Conservation (phyloP, 2,888 invertebrate genomes). For the Odontocerum albicorne region DNA sequence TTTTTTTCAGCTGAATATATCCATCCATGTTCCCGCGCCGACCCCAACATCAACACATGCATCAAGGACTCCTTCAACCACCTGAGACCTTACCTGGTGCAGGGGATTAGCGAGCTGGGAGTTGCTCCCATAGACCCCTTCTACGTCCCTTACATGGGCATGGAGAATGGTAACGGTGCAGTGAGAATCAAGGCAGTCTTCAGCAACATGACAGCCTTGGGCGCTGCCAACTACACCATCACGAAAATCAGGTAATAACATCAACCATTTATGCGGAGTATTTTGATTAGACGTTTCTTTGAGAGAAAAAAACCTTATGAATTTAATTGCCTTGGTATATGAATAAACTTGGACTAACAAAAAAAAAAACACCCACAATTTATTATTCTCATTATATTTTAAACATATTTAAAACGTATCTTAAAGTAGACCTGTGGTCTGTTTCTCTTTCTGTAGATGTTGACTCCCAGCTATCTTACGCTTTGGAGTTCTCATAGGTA, state of each 20-base stretch:
- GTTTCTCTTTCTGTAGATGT: no score
- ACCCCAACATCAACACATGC: constrained; percentile 67
- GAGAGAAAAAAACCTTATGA: no score
- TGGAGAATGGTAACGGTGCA: constrained; percentile 78
- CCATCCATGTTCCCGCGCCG: constrained; percentile 66
- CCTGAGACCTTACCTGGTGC: constrained; percentile 67
- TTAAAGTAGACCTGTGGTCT: no score
- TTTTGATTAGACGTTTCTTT: no score
- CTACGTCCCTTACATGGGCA: constrained; percentile 67
- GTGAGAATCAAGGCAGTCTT: constrained; percentile 74
- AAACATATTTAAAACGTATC: no score
- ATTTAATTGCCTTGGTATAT: no score
- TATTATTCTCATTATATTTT: no score
- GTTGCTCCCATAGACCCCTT: constrained; percentile 77
- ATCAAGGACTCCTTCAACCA: constrained; percentile 72
- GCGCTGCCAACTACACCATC: constrained; percentile 74
- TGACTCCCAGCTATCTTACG: no score
- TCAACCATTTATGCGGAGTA: no score
- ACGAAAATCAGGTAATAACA: constrained; percentile 67
- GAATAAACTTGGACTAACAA: no score
- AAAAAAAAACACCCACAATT: no score
- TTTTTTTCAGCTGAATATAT: constrained; percentile 70
- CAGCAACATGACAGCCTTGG: constrained; percentile 73
- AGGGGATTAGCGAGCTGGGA: constrained; percentile 70
- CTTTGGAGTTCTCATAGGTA: no score